Base-by-base conservation (phyloP, 1,140 invertebrate genomes). In the Panagrolaimus sp. region DNA sequence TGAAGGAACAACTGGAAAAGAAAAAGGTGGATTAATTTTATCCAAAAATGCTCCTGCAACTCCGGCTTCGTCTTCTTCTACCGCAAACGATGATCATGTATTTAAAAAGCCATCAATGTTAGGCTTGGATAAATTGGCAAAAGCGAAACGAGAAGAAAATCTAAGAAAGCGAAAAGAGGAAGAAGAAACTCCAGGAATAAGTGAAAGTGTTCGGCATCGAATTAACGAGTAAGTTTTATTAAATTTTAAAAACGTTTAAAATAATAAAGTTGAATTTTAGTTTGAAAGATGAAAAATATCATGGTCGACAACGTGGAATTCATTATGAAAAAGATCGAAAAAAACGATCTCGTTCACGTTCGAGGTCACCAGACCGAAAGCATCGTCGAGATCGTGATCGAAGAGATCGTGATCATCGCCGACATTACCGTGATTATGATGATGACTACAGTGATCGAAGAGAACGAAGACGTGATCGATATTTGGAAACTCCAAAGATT, bases 51-150 rank as follows among this genome's bases (percentile, higher is more conserved):
- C 76, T 21, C 67, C 73, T 12, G 71, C 73, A 28, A 69, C 63
- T 15, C 32, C 38, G 65, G n/a, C n/a, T n/a, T n/a, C n/a, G n/a
- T n/a, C 32, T 38, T 38, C 32, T 38, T 38, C 32, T 38, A 4
- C 32, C 2, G 7, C 32, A 38, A 38, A 38, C 7, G 86, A 86
- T 69, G 87, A 89, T 48, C 90, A 90, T 2, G 83, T 84, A 79
- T 93, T 93, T 85, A 89, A 90, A 76, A 84, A 81, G 75, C 86
- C 87, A 14, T 95, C 93, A 0, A 79, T 91, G 14, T 84, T 96
- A 8, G 93, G 93, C 0, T 85, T 96, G 24, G 93, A 97, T 83
- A 90, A 89, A 83, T 83, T 96, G 65, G 93, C 93, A 8, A 86
- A 78, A 9, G 58, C 75, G 55, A 83, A 80, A 46, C 69, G 77